Base-by-base conservation (phyloP, 2,797 vertebrate species). In the Fundulus diaphanus region DNA sequence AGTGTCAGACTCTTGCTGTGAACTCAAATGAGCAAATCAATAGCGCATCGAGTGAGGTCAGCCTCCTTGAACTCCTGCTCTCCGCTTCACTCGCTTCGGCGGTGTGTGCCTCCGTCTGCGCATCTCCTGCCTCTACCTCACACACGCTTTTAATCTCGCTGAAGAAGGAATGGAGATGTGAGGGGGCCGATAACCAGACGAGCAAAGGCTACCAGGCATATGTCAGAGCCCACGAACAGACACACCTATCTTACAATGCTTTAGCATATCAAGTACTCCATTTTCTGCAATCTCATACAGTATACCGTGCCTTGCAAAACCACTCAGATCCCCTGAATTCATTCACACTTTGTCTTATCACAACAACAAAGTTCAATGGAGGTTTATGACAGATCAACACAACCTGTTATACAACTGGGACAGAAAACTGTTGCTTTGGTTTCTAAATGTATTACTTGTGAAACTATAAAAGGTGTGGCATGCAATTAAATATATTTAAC, bases 21-120 rank as follows among this genome's bases (percentile, higher is more conserved):
- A 90, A 92, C 89, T 85, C 84, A 92, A 92, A 92, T 74, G 83
- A 89, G 88, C 83, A 90, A 92, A 94, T 94, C 93, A 88, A 94
- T 93, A 93, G 74, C 56, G 75, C 76, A 92, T 92, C 83, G 91
- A 92, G 85, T 86, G 83, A 90, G 91, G 92, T 93, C 91, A 92
- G 88, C 85, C 90, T 93, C 88, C 89, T 88, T 90, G 89, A 92
- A 92, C 92, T 81, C 73, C 68, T 8, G 59, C 76, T 80, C 86
- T 86, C 72, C 51, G 82, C 83, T 84, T 76, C 81, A 40, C 79
- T 83, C 18, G 68, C 73, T 85, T 27, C 13, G 3, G n/a, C 63
- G 18, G 63, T 8, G 70, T 40, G 67, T 44, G 27, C 75, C 79
- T 73, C 57, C 13, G 35, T 29, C 54, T 35, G 61, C 44, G 75